Evolutionary conservation across 2,888 invertebrate genomes (phyloP).

Genomic region (Acleris cristana): DNA sequence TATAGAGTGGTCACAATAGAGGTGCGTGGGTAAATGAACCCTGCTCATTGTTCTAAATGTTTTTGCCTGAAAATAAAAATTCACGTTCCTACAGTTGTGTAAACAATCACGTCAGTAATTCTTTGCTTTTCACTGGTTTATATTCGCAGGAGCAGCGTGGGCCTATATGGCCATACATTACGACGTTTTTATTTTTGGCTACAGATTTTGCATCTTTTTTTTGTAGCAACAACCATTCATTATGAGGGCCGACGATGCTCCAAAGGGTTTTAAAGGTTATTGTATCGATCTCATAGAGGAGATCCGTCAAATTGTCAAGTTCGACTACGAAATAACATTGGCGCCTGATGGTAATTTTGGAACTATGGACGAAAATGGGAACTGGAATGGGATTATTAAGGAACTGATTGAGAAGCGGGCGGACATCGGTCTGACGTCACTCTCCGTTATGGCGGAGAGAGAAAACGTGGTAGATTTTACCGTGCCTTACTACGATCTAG

Average conservation of each 20-base stretch:
- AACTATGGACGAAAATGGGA: constrained; percentile 92
- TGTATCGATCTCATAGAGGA: constrained; percentile 97
- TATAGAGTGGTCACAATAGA: constrained; percentile 93
- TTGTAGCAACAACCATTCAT: constrained; percentile 93
- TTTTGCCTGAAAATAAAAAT: constrained; percentile 62
- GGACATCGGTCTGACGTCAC: constrained; percentile 96
- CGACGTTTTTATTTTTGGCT: not conserved
- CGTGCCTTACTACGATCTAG: constrained; percentile 98
- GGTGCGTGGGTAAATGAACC: constrained; percentile 86
- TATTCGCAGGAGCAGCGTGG: constrained; percentile 16
- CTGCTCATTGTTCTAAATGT: constrained; percentile 59
- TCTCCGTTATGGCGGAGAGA: constrained; percentile 98
- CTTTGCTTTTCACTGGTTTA: constrained; percentile 46
- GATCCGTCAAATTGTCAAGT: constrained; percentile 92
- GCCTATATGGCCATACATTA: not conserved
- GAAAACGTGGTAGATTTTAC: constrained; percentile 99
- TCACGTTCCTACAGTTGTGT: constrained; percentile 61
- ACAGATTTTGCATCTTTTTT: constrained; percentile 5
- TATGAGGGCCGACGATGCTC: constrained; percentile 86
- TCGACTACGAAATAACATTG: constrained; percentile 94
- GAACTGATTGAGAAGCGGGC: constrained; percentile 93
- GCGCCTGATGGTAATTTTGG: constrained; percentile 93
- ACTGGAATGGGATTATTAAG: constrained; percentile 93
- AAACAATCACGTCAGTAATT: constrained; percentile 55
- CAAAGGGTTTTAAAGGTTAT: constrained; percentile 91